Evolutionary conservation across 2,113 vertebrate genomes (phyloP).

Genomic region (Sarotherodon lohbergeri): DNA sequence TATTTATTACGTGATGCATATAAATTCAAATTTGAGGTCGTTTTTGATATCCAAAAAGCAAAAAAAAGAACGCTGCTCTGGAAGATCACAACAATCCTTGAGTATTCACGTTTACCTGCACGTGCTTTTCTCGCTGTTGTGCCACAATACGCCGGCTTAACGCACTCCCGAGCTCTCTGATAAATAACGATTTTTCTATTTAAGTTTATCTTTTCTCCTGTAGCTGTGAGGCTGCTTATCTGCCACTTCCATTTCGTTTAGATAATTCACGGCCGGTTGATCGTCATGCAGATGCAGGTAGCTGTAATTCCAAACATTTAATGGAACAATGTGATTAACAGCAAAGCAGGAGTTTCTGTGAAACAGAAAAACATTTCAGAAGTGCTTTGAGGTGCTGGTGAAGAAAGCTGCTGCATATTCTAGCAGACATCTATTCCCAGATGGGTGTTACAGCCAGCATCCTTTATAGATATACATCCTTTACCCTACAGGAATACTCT

Average conservation of each 20-base stretch:
- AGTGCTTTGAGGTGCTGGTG: background rate
- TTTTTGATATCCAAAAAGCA: background rate
- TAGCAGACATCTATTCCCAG: conserved; percentile 15
- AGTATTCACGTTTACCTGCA: background rate
- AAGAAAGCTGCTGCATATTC: background rate
- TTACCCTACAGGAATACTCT: conserved; percentile 26
- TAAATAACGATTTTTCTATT: conserved; percentile 40
- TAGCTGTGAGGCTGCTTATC: conserved; percentile 17
- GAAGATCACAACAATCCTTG: background rate
- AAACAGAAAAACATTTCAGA: conserved; percentile 21
- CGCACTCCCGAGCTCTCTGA: background rate
- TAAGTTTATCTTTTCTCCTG: conserved; percentile 16
- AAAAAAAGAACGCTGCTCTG: background rate
- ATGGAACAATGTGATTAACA: conserved; percentile 27
- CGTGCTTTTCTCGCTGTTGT: background rate
- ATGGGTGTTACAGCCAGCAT: conserved; percentile 15
- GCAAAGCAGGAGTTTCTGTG: conserved; percentile 3
- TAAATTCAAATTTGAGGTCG: background rate
- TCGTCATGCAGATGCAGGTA: conserved; percentile 5
- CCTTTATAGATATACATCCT: conserved; percentile 34
- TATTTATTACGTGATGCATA: background rate
- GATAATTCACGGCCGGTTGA: conserved; percentile 20
- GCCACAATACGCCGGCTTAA: background rate
- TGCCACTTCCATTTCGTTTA: conserved; percentile 22
- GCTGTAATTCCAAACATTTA: conserved; percentile 25